These are phyloP conservation scores for Nymphalis io DNA, from an alignment of 1,140 invertebrate species.

Conservation along the genomic window DNA sequence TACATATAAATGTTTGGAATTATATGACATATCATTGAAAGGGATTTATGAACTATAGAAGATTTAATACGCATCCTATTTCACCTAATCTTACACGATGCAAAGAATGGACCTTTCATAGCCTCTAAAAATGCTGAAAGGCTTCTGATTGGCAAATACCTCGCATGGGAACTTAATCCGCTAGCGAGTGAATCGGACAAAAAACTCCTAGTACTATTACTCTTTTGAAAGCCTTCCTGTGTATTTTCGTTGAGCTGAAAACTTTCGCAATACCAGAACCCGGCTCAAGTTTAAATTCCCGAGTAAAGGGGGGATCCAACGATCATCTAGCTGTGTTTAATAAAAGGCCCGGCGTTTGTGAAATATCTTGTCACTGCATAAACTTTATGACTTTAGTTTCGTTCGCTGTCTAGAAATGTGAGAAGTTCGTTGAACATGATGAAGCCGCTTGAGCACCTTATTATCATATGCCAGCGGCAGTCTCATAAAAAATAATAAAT, in stretches of 20 bases:
- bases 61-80: conserved; percentile 25
- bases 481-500: conserved; percentile 47
- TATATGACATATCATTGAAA: background rate
- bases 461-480: conserved; percentile 55
- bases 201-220: conserved; percentile 64
- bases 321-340: conserved; percentile 73
- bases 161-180: conserved; percentile 68
- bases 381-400: conserved; percentile 77
- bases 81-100: conserved; percentile 26
- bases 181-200: conserved; percentile 56
- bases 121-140: conserved; percentile 62
- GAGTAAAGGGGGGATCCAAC: conserved; percentile 61
- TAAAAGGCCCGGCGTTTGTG: conserved; percentile 67
- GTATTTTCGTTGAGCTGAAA: conserved; percentile 79
- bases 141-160: conserved; percentile 67
- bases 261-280: conserved; percentile 73
- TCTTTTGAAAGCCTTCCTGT: conserved; percentile 79
- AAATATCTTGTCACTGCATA: conserved; percentile 79
- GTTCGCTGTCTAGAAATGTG: conserved; percentile 55
- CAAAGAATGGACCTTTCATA: conserved; percentile 47
- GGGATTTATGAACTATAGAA: conserved; percentile 2
- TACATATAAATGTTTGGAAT: background rate
- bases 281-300: conserved; percentile 73
- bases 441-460: conserved; percentile 46
- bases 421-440: conserved; percentile 52